Conservation (phyloP, 2,113 vertebrate species). For the Oxygymnocypris stewartii region DNA sequence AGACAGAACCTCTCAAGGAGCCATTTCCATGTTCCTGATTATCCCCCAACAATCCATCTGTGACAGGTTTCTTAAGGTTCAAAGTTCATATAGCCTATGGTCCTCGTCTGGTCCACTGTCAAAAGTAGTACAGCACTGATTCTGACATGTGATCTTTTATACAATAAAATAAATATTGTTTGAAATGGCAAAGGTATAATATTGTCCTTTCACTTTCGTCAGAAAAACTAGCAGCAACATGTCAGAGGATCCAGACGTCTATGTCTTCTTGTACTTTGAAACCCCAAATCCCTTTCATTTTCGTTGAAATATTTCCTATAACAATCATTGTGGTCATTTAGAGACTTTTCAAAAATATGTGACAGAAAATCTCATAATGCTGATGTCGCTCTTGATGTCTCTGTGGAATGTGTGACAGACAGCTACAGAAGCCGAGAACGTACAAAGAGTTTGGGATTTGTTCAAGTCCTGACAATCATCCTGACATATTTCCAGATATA, state of each 20-base stretch:
- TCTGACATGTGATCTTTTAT: not conserved
- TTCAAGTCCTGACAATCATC: slow-evolving; percentile 18
- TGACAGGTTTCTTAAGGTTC: not conserved
- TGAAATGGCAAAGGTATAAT: not conserved
- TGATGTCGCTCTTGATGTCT: not conserved
- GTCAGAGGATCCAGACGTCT: not conserved
- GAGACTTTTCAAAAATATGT: not conserved
- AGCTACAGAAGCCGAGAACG: not conserved
- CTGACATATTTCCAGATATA: not conserved
- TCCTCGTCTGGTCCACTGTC: not conserved
- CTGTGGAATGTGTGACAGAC: slow-evolving; percentile 1
- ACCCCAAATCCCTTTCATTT: not conserved
- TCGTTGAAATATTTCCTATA: not conserved
- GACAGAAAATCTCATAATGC: not conserved
- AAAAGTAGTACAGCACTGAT: not conserved
- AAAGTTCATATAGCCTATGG: not conserved
- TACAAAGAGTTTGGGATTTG: not conserved
- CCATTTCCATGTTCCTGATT: not conserved
- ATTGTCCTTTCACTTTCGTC: not conserved
- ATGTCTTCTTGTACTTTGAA: not conserved
- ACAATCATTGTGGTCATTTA: not conserved
- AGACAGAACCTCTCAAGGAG: not conserved
- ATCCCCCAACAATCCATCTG: not conserved
- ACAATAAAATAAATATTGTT: not conserved
- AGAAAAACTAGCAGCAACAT: not conserved